These are phyloP conservation scores for Ceratosolen solmsi DNA, from an alignment of 1,140 invertebrate species.

Conservation along the genomic window DNA sequence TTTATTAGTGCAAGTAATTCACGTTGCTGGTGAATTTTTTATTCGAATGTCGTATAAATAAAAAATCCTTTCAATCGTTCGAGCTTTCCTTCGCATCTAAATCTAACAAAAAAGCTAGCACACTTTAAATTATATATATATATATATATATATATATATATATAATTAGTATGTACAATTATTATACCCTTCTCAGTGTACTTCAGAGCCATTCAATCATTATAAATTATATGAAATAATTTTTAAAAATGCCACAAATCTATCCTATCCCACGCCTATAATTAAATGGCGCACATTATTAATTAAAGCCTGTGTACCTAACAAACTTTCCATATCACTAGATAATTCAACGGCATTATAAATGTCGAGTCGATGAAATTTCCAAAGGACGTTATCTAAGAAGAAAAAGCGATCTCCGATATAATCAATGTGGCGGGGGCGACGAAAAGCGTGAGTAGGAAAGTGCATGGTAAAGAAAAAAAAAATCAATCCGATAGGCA, in stretches of 20 bases:
- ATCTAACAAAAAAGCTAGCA: not conserved
- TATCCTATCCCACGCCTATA: not conserved
- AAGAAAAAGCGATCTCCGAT: not conserved
- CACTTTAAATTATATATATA: no score
- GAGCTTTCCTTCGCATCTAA: not conserved
- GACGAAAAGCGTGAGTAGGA: not conserved
- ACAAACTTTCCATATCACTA: constrained; percentile 9
- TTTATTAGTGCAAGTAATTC: not conserved
- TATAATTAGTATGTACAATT: not conserved
- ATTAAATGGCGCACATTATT: constrained; percentile 3
- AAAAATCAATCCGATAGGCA: not conserved
- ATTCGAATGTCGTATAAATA: not conserved
- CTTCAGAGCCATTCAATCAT: not conserved
- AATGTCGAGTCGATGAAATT: constrained; percentile 22
- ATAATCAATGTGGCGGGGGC: not conserved
- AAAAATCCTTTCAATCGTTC: no score
- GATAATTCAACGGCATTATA: constrained; percentile 1
- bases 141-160: no score
- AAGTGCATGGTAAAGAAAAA: not conserved
- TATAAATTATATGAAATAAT: constrained; percentile 16
- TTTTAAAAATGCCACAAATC: not conserved
- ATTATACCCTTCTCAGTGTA: not conserved
- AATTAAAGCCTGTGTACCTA: not conserved
- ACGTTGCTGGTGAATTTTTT: not conserved
- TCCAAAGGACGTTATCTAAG: constrained; percentile 10